Evolutionary conservation across 2,797 vertebrate species (phyloP), one percentile per base, ranked within the genome.

Genomic region (Platalea minor): DNA sequence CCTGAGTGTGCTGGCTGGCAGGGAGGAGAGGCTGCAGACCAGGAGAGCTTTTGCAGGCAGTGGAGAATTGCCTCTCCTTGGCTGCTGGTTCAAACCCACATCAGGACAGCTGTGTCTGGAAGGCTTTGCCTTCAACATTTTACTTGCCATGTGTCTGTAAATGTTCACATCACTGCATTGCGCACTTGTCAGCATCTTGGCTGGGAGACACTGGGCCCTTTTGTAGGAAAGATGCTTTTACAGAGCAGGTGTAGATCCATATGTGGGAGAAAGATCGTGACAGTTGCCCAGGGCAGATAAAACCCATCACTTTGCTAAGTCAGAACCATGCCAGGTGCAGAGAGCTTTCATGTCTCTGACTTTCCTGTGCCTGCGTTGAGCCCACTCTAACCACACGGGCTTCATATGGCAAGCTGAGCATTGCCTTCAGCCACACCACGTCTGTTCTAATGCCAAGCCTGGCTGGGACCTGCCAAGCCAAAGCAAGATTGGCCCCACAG

Each of bases 351-450:
- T 5, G 4, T 19, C 43, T 67, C 37, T 57, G 28, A 5, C 24
- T 78, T 75, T 9, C 7, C 37, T 25, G 11, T 18, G 41, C n/a
- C 57, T 77, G 37, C 4, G 1, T 23, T 0, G 0, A 73, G 23
- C 43, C 43, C 15, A 5, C 7, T 83, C 33, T 57, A 31, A 35
- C 6, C 16, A 23, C 0, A 0, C 15, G 37, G 60, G 37, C 20
- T 85, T 67, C 56, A 24, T 15, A 8, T 1, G 17, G 17, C 3
- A 24, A 65, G 14, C 41, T 74, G 77, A 15, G 19, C 0, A 0
- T 3, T 60, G 33, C 10, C 63, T 89, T 76, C 46, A 70, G 53
- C n/a, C 76, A 20, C 7, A 8, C 59, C 4, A 2, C 1, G 18
- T 9, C 57, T 76, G 9, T 51, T 50, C 0, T 5, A 56, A 64